Evolutionary conservation across 53 echinoderm and acorn worm genomes (phyloP), one percentile per base, ranked within the genome.

Genomic region (Patiria pectinifera): DNA sequence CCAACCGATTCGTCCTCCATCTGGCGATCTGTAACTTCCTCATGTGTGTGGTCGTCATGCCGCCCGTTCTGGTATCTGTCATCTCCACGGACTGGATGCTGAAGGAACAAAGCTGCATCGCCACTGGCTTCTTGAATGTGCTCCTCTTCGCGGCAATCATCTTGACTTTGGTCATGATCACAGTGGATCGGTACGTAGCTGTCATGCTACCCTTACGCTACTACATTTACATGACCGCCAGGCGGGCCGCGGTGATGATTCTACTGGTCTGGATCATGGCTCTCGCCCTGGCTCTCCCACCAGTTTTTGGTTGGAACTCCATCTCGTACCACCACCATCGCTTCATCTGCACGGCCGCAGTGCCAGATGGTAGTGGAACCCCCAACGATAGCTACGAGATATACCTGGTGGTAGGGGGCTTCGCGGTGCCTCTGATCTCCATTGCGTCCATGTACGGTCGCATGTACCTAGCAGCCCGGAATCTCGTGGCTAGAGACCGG

Each of bases 1-100:
- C 96, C 22, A 95, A 96, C 48, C 87, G 96, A n/a, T 94, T 96
- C 48, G 89, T 97, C 48, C 87, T 97, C 10, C 97, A 97, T 53
- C 87, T 97, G 12, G 95, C 96, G 11, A 71, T 96, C 10, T 94
- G 96, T 48, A 96, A 97, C 85, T 95, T 97, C 82, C 66, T 80
- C 19, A 97, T 97, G 97, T 85, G 95, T 21, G 83, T 95, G 8
- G 80, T 96, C 12, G 91, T 96, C 19, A 96, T 97, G 84, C 97
- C 97, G 13, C 96, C 93, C 1, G 94, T 93, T 43, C 82, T 96
- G 48, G 91, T 96, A 11, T 95, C 96, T 0, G 95, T 94, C 19
- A 71, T 96, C 21, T 90, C 96, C 12, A 92, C 95, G 48, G 75
- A 76, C 18, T 97, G 97, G 97, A 71, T 91, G 72, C 25, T 94